phyloP scores from a whole-genome alignment of 2,797 vertebrate genomes.

The Scleropages formosus region DNA sequence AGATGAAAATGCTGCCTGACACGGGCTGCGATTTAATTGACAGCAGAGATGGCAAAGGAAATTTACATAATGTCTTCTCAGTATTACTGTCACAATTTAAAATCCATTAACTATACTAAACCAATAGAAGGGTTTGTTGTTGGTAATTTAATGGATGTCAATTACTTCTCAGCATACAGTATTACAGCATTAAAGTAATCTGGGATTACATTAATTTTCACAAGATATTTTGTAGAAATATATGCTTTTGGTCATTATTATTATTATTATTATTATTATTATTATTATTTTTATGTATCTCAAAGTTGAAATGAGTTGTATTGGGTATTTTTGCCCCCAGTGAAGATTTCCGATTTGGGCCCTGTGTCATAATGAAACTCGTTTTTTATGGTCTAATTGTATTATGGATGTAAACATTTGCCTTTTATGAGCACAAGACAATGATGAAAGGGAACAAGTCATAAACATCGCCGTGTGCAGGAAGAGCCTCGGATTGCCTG shows the following conservation, averaged over 20 bases:
- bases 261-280: too few species aligned
- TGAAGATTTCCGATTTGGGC: too few species aligned
- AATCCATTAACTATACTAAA: background rate
- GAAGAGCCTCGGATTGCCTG: background rate
- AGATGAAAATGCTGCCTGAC: background rate
- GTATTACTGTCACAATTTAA: background rate
- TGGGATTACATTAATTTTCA: too few species aligned
- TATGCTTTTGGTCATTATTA: too few species aligned
- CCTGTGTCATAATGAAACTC: too few species aligned
- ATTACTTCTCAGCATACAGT: background rate
- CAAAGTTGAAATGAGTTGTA: too few species aligned
- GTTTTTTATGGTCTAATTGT: background rate
- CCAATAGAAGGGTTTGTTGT: background rate
- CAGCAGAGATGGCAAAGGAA: background rate
- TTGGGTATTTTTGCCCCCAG: too few species aligned
- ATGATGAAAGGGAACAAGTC: background rate
- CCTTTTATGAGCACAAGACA: background rate
- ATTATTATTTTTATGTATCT: too few species aligned
- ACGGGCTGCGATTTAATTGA: background rate
- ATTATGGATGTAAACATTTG: background rate
- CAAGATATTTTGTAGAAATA: too few species aligned
- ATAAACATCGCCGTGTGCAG: background rate
- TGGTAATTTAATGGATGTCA: background rate
- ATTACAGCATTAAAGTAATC: too few species aligned
- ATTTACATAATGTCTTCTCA: constrained; percentile 6